Evolutionary conservation across 2,888 invertebrate genomes (phyloP).

Genomic region (Lithodes maja): DNA sequence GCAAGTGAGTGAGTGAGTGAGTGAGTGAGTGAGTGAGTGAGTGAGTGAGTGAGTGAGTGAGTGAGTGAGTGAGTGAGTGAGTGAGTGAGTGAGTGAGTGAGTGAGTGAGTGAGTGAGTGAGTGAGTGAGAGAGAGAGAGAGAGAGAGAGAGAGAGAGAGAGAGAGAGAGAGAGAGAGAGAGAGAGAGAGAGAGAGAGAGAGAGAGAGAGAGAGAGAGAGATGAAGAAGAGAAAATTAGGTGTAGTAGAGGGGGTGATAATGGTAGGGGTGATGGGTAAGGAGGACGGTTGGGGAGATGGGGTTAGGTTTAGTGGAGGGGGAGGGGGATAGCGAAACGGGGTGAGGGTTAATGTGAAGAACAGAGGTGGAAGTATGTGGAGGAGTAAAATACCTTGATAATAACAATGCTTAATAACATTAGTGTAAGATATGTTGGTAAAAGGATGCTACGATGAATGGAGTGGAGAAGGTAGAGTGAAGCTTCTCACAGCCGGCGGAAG

Average conservation of each 20-base stretch:
- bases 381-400: too few species aligned
- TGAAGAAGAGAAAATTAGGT: background rate
- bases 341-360: too few species aligned
- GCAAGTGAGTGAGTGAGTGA: background rate
- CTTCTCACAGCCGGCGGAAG: too few species aligned
- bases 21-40: background rate
- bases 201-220: background rate
- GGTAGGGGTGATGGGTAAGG: background rate
- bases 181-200: constrained; percentile 18
- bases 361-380: too few species aligned
- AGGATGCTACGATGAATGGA: too few species aligned
- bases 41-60: background rate
- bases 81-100: background rate
- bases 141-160: background rate
- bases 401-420: too few species aligned
- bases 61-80: background rate
- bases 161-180: background rate
- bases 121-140: background rate
- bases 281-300: background rate
- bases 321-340: background rate
- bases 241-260: too few species aligned
- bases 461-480: too few species aligned
- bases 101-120: background rate
- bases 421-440: too few species aligned
- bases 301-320: background rate